Conservation (phyloP, 2,888 invertebrate species). For the Ecliptopera silaceata region DNA sequence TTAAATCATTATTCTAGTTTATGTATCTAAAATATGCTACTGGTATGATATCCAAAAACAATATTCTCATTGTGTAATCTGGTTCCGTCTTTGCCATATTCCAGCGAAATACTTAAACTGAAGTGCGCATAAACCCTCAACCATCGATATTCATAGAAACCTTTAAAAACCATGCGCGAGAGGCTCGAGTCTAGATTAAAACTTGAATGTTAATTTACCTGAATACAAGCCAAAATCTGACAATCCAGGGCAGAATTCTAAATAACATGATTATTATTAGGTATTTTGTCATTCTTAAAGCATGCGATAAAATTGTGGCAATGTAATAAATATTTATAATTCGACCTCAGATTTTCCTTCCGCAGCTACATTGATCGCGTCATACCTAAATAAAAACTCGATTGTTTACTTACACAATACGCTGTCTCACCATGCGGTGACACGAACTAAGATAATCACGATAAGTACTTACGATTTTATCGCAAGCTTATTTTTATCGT, state of each 20-base stretch:
- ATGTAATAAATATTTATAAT: conserved; percentile 46
- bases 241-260: neutral
- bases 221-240: neutral
- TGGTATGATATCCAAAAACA: too few relatives aligned
- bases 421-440: conserved; percentile 27
- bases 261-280: neutral
- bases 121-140: too few relatives aligned
- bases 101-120: too few relatives aligned
- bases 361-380: conserved; percentile 38
- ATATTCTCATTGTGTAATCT: too few relatives aligned
- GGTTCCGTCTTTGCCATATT: too few relatives aligned
- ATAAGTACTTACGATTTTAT: conserved; percentile 29
- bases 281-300: neutral
- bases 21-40: too few relatives aligned
- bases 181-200: too few relatives aligned
- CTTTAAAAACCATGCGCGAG: too few relatives aligned
- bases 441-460: conserved; percentile 32
- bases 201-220: too few relatives aligned
- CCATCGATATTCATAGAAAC: too few relatives aligned
- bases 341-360: conserved; percentile 40
- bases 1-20: too few relatives aligned
- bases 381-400: conserved; percentile 49
- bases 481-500: conserved; percentile 34
- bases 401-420: conserved; percentile 38
- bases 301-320: conserved; percentile 5